Evolutionary conservation across 2,888 invertebrate species (phyloP).

Genomic region (Muscina levida): DNA sequence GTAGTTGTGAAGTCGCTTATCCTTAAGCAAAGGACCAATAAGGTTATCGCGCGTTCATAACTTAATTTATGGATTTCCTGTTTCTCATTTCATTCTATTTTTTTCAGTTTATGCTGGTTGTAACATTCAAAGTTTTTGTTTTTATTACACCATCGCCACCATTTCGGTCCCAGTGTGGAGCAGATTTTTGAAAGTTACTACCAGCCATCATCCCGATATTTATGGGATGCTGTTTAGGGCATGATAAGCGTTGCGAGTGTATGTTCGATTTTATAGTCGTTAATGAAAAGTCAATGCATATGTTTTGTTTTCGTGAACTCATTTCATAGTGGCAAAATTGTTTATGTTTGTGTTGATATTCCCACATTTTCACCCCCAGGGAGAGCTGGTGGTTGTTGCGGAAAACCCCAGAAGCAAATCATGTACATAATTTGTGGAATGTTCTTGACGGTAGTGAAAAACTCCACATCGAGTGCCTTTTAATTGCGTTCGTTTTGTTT

Average conservation of each 20-base stretch:
- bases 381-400: too few relatives aligned
- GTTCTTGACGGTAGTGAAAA: background rate
- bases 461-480: constrained; percentile 25
- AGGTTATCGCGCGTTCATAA: constrained; percentile 64
- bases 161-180: background rate
- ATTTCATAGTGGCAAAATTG: constrained; percentile 48
- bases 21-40: constrained; percentile 61
- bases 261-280: constrained; percentile 63
- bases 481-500: constrained; percentile 33
- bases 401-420: constrained; percentile 8
- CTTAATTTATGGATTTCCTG: constrained; percentile 58
- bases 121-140: constrained; percentile 51
- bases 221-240: constrained; percentile 61
- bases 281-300: constrained; percentile 61
- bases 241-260: constrained; percentile 59
- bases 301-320: constrained; percentile 25
- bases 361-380: too few relatives aligned
- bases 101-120: constrained; percentile 45
- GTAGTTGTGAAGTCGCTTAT: constrained; percentile 38
- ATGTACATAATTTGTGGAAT: constrained; percentile 41
- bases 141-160: constrained; percentile 18
- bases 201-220: constrained; percentile 47
- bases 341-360: constrained; percentile 54
- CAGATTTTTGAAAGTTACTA: constrained; percentile 14
- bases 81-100: constrained; percentile 28